Base-by-base conservation (phyloP, 2,888 invertebrate species). In the Eurois occulta region DNA sequence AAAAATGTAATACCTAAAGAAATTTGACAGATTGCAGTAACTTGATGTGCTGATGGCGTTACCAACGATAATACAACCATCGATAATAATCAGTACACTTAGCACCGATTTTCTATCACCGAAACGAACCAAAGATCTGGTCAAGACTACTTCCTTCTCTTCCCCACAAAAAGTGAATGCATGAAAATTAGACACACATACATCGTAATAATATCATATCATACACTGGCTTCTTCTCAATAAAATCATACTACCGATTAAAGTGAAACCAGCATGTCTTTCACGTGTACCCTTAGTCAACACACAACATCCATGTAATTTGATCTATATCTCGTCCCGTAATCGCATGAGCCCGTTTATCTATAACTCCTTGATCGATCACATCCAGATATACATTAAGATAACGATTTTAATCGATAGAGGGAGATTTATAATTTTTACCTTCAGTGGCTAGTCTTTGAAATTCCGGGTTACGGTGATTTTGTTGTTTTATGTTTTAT, bases 321-420 rank as follows among this genome's bases (percentile, higher is more conserved):
- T 92, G 94, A 94, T 94, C 91, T 86, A 86, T 93, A 94, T 94
- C 94, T 89, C 77, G 80, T 84, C 86, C 86, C 87, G 89, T 94
- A 95, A 94, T 94, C 94, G 90, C 88, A 86, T 87, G 89, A 89
- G 90, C 90, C 89, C 90, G 94, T 84, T 94, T 94, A 93, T 91
- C 91, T 95, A 96, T 94, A 95, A 90, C 89, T 81, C 84, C 87
- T 93, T 96, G 95, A 96, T 96, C 95, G 95, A 96, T 96, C 93
- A 92, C 92, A 92, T 90, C 87, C 75, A 88, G 94, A 95, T 95
- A 94, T 90, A 90, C 88, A 90, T 90, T 89, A 86, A 90, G 96
- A 96, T 96, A 95, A 91, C 87, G 91, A 93, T 94, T 89, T 85
- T 94, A 95, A 95, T 95, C 95, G 88, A 87, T 80, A 84, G 80